Conservation (phyloP, 1,140 invertebrate species). For the Cotesia chilonis region DNA sequence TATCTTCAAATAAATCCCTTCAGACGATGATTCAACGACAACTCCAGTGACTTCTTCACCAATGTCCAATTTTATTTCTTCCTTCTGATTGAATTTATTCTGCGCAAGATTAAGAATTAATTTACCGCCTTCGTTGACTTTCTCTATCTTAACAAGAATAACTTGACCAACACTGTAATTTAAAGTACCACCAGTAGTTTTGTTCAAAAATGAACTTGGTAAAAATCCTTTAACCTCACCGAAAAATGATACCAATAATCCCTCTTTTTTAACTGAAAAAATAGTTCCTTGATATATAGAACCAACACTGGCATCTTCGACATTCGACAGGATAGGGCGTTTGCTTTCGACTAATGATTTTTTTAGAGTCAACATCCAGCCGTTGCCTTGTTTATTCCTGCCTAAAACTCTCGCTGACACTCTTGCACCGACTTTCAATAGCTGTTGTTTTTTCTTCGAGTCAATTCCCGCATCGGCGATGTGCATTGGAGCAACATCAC, state of each 20-base stretch:
- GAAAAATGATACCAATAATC: constrained; percentile 71
- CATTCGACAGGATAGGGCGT: constrained; percentile 61
- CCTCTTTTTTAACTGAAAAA: constrained; percentile 59
- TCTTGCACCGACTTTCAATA: constrained; percentile 61
- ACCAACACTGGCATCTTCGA: constrained; percentile 64
- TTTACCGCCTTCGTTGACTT: constrained; percentile 56
- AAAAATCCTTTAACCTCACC: constrained; percentile 69
- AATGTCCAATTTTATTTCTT: constrained; percentile 43
- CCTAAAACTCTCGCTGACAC: constrained; percentile 67
- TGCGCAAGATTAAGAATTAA: constrained; percentile 59
- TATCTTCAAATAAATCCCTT: constrained; percentile 52
- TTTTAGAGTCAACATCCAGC: constrained; percentile 68
- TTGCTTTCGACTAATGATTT: constrained; percentile 67
- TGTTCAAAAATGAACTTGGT: constrained; percentile 64
- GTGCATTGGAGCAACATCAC: constrained; percentile 53
- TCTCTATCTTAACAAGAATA: constrained; percentile 63
- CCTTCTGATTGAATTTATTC: constrained; percentile 23
- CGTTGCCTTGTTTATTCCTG: constrained; percentile 54
- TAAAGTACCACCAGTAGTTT: constrained; percentile 58
- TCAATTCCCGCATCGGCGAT: constrained; percentile 43
- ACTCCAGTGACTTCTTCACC: constrained; percentile 53
- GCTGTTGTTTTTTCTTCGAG: constrained; percentile 46
- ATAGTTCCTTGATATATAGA: constrained; percentile 69
- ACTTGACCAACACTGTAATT: constrained; percentile 72
- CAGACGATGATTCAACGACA: constrained; percentile 47